Evolutionary conservation across 2,888 invertebrate species (phyloP).

Genomic region (Clitarchus hookeri): DNA sequence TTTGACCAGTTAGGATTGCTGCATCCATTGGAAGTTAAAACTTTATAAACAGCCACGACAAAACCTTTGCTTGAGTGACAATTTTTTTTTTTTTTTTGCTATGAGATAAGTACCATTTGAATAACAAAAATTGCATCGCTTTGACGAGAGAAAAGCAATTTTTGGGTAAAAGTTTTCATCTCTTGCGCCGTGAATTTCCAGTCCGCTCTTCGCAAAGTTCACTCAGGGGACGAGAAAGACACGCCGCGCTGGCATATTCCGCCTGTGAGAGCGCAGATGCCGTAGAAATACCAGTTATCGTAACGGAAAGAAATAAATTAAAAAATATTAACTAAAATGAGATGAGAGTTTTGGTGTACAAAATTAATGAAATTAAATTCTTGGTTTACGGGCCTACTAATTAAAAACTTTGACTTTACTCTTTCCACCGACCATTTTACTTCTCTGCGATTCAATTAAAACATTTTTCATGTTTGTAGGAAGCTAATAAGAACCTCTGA

Average conservation of each 20-base stretch:
- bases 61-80: background rate
- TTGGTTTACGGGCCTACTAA: slow-evolving; percentile 26
- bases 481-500: slow-evolving; percentile 26
- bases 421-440: slow-evolving; percentile 19
- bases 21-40: background rate
- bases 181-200: background rate
- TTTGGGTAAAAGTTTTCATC: background rate
- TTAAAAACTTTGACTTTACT: slow-evolving; percentile 25
- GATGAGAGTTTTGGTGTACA: slow-evolving; percentile 25
- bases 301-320: slow-evolving; percentile 17
- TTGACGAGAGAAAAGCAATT: background rate
- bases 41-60: background rate
- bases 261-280: slow-evolving; percentile 11
- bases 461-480: slow-evolving; percentile 26
- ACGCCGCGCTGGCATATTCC: background rate
- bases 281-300: slow-evolving; percentile 25
- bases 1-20: background rate
- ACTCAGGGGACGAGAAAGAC: background rate
- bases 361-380: slow-evolving; percentile 28
- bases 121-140: background rate
- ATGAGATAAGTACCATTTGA: background rate
- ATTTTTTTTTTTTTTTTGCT: background rate
- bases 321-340: slow-evolving; percentile 25
- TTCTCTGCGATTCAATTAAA: slow-evolving; percentile 25
- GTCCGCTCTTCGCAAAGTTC: background rate